These are phyloP conservation scores for Drosophila cognata DNA, from an alignment of 2,888 invertebrate species.

Conservation along the genomic window DNA sequence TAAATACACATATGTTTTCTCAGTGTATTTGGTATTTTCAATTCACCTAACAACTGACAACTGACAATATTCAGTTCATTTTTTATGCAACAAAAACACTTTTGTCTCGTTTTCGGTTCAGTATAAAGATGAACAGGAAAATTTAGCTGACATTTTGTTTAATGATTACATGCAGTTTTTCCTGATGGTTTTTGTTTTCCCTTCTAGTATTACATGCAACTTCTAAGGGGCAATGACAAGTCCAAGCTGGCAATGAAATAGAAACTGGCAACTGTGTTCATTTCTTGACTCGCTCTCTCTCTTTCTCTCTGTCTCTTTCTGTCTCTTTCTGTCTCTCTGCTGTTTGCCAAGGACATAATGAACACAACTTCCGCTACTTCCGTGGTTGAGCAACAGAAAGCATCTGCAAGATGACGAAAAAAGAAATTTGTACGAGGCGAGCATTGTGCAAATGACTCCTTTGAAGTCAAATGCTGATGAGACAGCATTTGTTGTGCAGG, in stretches of 20 bases:
- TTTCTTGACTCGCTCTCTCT: constrained; percentile 18
- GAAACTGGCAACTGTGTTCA: constrained; percentile 37
- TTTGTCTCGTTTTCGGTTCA: constrained; percentile 1
- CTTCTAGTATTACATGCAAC: constrained; percentile 37
- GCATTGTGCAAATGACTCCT: constrained; percentile 78
- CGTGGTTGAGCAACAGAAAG: constrained; percentile 40
- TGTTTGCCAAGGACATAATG: constrained; percentile 80
- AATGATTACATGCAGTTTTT: constrained; percentile 75
- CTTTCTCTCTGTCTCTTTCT: background rate
- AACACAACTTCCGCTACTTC: constrained; percentile 74
- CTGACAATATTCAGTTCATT: constrained; percentile 26
- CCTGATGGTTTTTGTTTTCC: constrained; percentile 31
- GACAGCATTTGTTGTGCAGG: constrained; percentile 76
- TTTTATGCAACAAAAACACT: constrained; percentile 25
- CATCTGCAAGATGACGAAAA: constrained; percentile 20
- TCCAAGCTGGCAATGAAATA: constrained; percentile 26
- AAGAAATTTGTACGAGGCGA: constrained; percentile 8
- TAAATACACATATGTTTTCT: background rate
- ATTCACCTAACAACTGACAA: constrained; percentile 8
- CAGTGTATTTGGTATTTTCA: constrained; percentile 3
- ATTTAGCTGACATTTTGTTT: constrained; percentile 41
- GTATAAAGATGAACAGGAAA: constrained; percentile 37
- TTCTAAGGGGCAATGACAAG: constrained; percentile 57
- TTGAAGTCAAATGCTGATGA: constrained; percentile 77
- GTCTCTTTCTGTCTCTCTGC: constrained; percentile 1